Evolutionary conservation across 2,888 invertebrate genomes (phyloP), one percentile per base, ranked within the genome.

Genomic region (Lypha dubia): DNA sequence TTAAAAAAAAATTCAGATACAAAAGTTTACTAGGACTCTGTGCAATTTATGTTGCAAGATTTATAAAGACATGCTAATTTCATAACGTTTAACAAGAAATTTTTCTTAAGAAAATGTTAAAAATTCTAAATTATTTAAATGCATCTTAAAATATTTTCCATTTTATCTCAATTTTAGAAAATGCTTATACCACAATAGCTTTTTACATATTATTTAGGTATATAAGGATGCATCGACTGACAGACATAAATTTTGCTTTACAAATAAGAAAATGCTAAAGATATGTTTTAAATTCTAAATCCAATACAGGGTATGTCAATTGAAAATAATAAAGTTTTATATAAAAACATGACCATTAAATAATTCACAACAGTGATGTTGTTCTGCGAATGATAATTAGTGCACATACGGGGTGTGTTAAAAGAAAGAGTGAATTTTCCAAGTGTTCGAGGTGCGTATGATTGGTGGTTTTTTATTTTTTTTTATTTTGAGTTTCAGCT

Each of bases 161-260:
- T 51, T 71, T 71, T 79, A 79, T 73, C 71, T 73, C 28, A 28
- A 65, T 67, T 41, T 58, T 41, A 65, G 32, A 28, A 51, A 60
- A 17, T 38, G 49, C 41, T 73, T 32, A 60, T n/a, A n/a, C 22
- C 38, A 41, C 49, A 60, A 35, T 20, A 68, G 38, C 17, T 76
- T 28, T 32, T 49, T 17, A 49, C 58, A 46, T 58, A 58, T 38
- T 0, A 38, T 38, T 1, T 38, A 38, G 11, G 11, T 38, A 49
- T 73, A n/a, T 70, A 82, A 32, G 35, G 41, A 67, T 62, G 49
- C 49, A 68, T 77, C 20, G 22, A 58, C 49, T 71, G 63, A 60
- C 82, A 76, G 76, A 77, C 76, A 71, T 68, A 77, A 71, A 76
- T 74, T 77, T 60, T 58, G 63, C 35, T 56, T 63, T 82, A 38